phyloP scores from a whole-genome alignment of 2,797 vertebrate species.

The Threskiornis aethiopicus region DNA sequence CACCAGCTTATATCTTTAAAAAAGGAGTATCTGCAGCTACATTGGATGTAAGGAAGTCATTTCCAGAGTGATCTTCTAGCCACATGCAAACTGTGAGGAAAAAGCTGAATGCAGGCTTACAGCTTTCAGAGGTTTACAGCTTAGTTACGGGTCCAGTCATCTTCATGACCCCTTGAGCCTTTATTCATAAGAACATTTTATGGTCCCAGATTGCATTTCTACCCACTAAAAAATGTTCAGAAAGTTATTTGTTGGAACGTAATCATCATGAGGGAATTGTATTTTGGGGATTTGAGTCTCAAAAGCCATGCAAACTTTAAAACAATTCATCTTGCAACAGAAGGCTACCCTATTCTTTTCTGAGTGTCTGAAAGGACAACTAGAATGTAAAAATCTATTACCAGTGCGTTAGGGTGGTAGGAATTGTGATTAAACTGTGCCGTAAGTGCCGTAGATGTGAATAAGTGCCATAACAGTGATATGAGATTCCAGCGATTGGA shows the following conservation, averaged over 20 bases:
- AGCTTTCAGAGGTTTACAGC: background rate
- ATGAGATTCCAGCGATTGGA: background rate
- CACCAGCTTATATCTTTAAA: background rate
- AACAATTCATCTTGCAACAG: background rate
- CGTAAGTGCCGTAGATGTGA: background rate
- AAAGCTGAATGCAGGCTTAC: background rate
- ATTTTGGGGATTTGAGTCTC: background rate
- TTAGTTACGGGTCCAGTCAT: background rate
- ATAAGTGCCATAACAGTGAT: background rate
- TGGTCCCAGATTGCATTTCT: background rate
- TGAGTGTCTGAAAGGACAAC: background rate
- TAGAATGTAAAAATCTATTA: background rate
- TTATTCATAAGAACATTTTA: background rate
- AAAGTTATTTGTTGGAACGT: background rate
- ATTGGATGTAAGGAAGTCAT: background rate
- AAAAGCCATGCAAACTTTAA: background rate
- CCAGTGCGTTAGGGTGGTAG: background rate
- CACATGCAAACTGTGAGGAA: background rate
- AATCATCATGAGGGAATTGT: background rate
- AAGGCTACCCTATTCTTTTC: background rate
- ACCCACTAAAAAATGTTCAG: background rate
- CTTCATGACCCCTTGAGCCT: background rate
- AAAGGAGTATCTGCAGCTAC: background rate
- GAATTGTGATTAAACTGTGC: background rate
- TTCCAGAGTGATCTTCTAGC: background rate